Evolutionary conservation across 2,797 vertebrate species (phyloP).

Genomic region (Enteromius treurensis): DNA sequence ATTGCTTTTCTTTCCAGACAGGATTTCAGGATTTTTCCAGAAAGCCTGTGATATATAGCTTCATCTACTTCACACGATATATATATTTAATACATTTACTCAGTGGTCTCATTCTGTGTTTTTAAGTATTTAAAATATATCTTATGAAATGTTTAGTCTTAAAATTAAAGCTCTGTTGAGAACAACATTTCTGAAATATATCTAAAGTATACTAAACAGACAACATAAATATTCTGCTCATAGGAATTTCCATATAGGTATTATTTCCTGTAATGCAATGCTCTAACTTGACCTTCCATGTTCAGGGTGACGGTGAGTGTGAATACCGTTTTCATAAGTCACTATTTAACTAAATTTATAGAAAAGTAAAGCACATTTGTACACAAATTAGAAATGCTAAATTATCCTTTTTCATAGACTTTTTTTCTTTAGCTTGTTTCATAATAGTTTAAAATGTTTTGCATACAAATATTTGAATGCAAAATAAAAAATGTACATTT

Average conservation of each 20-base stretch:
- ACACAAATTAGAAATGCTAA: neutral
- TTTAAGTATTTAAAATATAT: neutral
- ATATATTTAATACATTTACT: neutral
- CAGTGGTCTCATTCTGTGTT: neutral
- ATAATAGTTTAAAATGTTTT: neutral
- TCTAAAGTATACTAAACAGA: neutral
- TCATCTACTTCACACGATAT: neutral
- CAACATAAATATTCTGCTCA: neutral
- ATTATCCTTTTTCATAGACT: neutral
- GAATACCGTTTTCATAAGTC: neutral
- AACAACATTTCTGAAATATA: neutral
- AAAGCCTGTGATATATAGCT: constrained; percentile 7
- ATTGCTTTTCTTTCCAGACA: constrained; percentile 25
- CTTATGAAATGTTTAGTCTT: neutral
- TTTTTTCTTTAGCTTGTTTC: neutral
- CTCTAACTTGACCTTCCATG: neutral
- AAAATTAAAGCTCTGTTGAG: neutral
- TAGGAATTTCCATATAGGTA: neutral
- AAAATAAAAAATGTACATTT: neutral
- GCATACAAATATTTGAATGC: neutral
- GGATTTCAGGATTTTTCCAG: constrained; percentile 22
- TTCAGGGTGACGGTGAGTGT: neutral
- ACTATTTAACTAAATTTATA: neutral
- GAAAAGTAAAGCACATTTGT: neutral
- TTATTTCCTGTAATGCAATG: neutral